Conservation (phyloP, 1,140 invertebrate species). For the Lucilia sericata region DNA sequence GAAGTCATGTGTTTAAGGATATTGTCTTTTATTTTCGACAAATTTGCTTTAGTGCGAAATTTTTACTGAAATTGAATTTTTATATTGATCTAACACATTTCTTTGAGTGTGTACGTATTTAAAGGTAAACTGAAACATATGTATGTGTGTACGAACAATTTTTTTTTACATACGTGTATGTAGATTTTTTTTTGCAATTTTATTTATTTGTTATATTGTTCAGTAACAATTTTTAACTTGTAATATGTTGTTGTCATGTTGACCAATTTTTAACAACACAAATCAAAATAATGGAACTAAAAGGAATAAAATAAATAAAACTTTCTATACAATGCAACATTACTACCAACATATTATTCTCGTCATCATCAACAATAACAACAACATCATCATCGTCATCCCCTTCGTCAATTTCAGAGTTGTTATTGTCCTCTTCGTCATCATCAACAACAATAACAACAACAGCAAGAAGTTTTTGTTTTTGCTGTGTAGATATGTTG, state of each 20-base stretch:
- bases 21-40: too few relatives aligned
- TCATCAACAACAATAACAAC: too few relatives aligned
- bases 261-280: slow-evolving; percentile 15
- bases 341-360: slow-evolving; percentile 34
- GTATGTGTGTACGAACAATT: not conserved
- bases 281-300: not conserved
- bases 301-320: not conserved
- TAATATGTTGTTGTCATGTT: slow-evolving; percentile 21
- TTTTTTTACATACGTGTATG: slow-evolving; percentile 6
- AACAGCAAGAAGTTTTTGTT: not conserved
- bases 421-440: not conserved
- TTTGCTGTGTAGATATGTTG: slow-evolving; percentile 17
- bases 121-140: not conserved
- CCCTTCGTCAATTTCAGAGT: not conserved
- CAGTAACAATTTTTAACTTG: not conserved
- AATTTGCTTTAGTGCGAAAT: too few relatives aligned
- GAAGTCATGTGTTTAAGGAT: too few relatives aligned
- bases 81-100: not conserved
- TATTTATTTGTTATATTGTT: too few relatives aligned
- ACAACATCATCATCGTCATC: not conserved
- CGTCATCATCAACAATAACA: slow-evolving; percentile 20
- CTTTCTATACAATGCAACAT: slow-evolving; percentile 11
- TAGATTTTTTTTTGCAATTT: not conserved
- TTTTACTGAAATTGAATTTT: too few relatives aligned
- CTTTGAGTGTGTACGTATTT: not conserved